phyloP scores from a whole-genome alignment of 2,888 invertebrate species.

The Drosophila tanythrix region DNA sequence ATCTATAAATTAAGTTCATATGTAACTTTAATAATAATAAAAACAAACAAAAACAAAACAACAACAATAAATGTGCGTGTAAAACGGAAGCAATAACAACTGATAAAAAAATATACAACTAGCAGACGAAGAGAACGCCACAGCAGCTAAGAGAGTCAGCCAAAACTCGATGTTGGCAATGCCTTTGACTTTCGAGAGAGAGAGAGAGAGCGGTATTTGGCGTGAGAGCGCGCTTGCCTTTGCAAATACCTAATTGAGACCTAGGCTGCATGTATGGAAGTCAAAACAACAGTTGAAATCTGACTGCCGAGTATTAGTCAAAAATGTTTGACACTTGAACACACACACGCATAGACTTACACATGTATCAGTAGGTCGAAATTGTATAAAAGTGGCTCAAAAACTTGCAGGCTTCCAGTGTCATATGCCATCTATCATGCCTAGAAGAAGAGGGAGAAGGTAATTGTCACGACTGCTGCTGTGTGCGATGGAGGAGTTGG shows the following conservation, averaged over 20 bases:
- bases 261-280: slow-evolving; percentile 32
- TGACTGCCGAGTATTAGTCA: slow-evolving; percentile 56
- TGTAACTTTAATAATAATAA: slow-evolving; percentile 79
- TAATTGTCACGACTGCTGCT: slow-evolving; percentile 66
- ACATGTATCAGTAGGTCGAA: slow-evolving; percentile 25
- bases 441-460: slow-evolving; percentile 52
- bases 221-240: slow-evolving; percentile 44
- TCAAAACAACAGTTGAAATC: slow-evolving; percentile 46
- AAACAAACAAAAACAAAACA: slow-evolving; percentile 51
- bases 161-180: slow-evolving; percentile 39
- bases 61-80: slow-evolving; percentile 38
- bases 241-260: slow-evolving; percentile 52
- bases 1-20: slow-evolving; percentile 76
- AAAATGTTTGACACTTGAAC: slow-evolving; percentile 47
- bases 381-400: slow-evolving; percentile 54
- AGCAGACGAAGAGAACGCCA: slow-evolving; percentile 46
- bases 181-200: slow-evolving; percentile 13
- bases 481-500: not conserved
- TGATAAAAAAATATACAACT: slow-evolving; percentile 11
- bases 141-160: slow-evolving; percentile 31
- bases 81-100: slow-evolving; percentile 37
- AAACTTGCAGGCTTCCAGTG: slow-evolving; percentile 57
- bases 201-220: slow-evolving; percentile 32
- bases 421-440: slow-evolving; percentile 71
- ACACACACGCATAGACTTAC: slow-evolving; percentile 18